phyloP scores from a whole-genome alignment of 2,888 invertebrate species.

The Nowickia ferox region DNA sequence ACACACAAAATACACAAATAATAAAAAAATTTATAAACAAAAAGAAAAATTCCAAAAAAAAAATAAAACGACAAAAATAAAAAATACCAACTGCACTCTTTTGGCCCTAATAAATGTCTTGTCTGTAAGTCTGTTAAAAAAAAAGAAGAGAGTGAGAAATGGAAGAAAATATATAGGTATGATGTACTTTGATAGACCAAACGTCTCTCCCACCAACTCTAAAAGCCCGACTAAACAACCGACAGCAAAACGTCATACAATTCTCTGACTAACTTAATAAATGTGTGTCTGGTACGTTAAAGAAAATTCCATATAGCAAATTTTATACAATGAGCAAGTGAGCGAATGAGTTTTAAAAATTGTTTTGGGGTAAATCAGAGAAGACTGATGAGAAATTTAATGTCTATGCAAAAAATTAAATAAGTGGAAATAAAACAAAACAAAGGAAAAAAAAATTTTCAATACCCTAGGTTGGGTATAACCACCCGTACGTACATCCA shows the following conservation, averaged over 20 bases:
- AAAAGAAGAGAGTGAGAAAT: slow-evolving; percentile 54
- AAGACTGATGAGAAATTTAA: slow-evolving; percentile 55
- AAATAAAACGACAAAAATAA: slow-evolving; percentile 45
- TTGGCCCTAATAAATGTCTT: slow-evolving; percentile 14
- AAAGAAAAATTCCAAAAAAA: slow-evolving; percentile 50
- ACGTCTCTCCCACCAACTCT: slow-evolving; percentile 34
- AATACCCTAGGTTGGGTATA: slow-evolving; percentile 55
- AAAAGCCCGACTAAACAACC: slow-evolving; percentile 28
- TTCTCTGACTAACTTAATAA: slow-evolving; percentile 59
- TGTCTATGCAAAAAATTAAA: slow-evolving; percentile 47
- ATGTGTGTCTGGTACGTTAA: slow-evolving; percentile 57
- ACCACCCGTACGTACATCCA: slow-evolving; percentile 38
- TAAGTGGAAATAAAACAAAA: slow-evolving; percentile 45
- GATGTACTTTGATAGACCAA: slow-evolving; percentile 8
- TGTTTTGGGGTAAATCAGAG: slow-evolving; percentile 64
- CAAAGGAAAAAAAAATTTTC: slow-evolving; percentile 35
- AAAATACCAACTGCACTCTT: slow-evolving; percentile 34
- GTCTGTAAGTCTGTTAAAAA: neutral
- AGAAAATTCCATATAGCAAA: slow-evolving; percentile 54
- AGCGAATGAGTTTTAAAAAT: slow-evolving; percentile 63
- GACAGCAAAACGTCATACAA: slow-evolving; percentile 44
- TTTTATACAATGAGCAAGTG: slow-evolving; percentile 40
- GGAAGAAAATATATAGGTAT: neutral
- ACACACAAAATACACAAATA: slow-evolving; percentile 73
- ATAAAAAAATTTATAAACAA: slow-evolving; percentile 7